Base-by-base conservation (phyloP, 1,140 invertebrate species). In the Drosophila paulistorum region DNA sequence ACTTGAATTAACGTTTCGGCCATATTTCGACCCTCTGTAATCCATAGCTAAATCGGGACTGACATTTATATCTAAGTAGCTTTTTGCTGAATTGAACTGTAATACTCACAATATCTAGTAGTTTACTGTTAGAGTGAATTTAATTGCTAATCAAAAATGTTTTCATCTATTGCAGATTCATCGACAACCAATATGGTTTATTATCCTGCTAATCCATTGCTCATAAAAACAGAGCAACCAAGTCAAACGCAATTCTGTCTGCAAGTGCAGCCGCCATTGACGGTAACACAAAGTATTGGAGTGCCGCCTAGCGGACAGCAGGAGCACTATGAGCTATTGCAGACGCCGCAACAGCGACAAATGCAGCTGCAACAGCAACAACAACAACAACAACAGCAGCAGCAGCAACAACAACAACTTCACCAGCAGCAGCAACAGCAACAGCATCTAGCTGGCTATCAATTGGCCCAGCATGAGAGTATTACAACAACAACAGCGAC, bases 181-280 rank as follows among this genome's bases (percentile, higher is more conserved):
- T 60, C 78, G 61, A 77, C 68, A 75, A 73, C 68, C 71, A 92
- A 91, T 35, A 92, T 92, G 91, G 91, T 92, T 33, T 92, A 92
- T 67, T 91, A 92, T 68, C 72, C 90, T 62, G 80, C 91, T 48
- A 87, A 89, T 58, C 91, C 87, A 74, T 62, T 91, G 65, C 85
- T 91, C 42, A 91, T 92, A 75, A 92, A 92, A 81, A 81, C 90
- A 41, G 91, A 92, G 75, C 83, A 90, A 70, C 72, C 77, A 58
- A 85, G 74, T 51, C 91, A 92, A 65, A 60, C 75, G 23, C 87
- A 91, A 59, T 84, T 90, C 39, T 92, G 91, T 35, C 62, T 91
- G 7, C 79, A 81, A 72, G 68, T 69, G 33, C 67, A 77, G 30
- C 54, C 81, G 11, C 73, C 84, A 6, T 55, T 77, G 13, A 75